Conservation (phyloP, 92 coral and sea anemone species). For the Siderastrea radians region DNA sequence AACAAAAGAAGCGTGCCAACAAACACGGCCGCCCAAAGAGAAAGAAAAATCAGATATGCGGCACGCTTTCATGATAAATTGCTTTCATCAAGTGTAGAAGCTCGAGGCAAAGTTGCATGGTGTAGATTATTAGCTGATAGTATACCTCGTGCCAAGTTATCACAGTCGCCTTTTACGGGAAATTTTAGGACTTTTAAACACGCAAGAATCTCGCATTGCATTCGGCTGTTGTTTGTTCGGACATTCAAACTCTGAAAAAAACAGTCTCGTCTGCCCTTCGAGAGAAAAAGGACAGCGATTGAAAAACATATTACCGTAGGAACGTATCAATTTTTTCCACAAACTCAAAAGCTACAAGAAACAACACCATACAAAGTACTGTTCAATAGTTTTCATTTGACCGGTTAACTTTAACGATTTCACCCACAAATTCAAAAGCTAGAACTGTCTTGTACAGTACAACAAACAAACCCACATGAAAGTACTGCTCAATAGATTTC, state of each 20-base stretch:
- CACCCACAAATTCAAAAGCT: neutral
- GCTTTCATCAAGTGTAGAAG: neutral
- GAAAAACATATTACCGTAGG: too few species aligned
- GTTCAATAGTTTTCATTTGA: neutral
- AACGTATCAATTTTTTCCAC: too few species aligned
- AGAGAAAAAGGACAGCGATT: too few species aligned
- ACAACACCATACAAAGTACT: neutral
- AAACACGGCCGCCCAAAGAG: neutral
- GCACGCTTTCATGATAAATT: conserved; percentile 8
- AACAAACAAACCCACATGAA: neutral
- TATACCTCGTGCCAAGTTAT: neutral
- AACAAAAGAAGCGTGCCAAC: neutral
- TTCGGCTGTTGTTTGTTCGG: neutral
- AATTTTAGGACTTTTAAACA: neutral
- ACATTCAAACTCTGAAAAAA: too few species aligned
- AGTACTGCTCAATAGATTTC: neutral
- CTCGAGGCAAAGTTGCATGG: neutral
- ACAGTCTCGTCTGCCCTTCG: too few species aligned
- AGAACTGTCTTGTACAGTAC: neutral
- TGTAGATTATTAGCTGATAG: neutral
- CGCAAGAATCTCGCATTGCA: neutral
- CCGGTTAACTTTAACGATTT: neutral
- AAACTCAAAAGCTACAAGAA: too few species aligned
- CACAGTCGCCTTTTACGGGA: neutral
- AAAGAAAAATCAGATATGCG: conserved; percentile 1